These are phyloP conservation scores for Pseudomyrmex sp. DNA, from an alignment of 1,140 invertebrate genomes.

Conservation along the genomic window DNA sequence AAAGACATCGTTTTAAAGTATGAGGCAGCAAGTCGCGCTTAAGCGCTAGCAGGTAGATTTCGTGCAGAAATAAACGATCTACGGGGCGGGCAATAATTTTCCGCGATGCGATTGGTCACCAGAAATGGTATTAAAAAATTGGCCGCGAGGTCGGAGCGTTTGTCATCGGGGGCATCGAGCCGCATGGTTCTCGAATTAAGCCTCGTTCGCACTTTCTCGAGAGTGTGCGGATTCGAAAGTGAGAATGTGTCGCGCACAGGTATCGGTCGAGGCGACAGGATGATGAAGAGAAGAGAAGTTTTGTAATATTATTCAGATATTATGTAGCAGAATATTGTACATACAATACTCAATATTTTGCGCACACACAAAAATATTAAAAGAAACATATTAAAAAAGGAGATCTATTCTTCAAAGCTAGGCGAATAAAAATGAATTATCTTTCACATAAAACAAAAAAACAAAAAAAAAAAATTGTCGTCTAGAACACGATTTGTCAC, in stretches of 20 bases:
- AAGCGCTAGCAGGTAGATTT: conserved; percentile 75
- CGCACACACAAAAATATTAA: too few relatives aligned
- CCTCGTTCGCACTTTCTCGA: conserved; percentile 61
- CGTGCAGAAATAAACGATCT: conserved; percentile 77
- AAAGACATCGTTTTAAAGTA: conserved; percentile 67
- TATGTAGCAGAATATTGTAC: too few relatives aligned
- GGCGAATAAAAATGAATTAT: too few relatives aligned
- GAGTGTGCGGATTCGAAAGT: conserved; percentile 54
- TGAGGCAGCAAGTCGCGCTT: conserved; percentile 72
- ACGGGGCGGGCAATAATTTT: conserved; percentile 69
- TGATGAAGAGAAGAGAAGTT: background rate
- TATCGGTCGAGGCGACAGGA: background rate
- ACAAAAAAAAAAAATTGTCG: too few relatives aligned
- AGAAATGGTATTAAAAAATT: conserved; percentile 76
- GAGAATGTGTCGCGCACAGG: conserved; percentile 51
- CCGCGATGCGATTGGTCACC: conserved; percentile 68
- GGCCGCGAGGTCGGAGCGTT: conserved; percentile 65
- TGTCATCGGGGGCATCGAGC: conserved; percentile 70
- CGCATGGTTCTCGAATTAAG: conserved; percentile 44
- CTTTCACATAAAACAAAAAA: too few relatives aligned
- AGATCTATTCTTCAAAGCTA: too few relatives aligned
- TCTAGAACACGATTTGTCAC: background rate
- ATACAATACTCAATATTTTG: background rate
- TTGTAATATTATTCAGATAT: background rate
- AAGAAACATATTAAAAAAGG: too few relatives aligned